phyloP scores from a whole-genome alignment of 2,113 vertebrate genomes.

The Natator depressus region DNA sequence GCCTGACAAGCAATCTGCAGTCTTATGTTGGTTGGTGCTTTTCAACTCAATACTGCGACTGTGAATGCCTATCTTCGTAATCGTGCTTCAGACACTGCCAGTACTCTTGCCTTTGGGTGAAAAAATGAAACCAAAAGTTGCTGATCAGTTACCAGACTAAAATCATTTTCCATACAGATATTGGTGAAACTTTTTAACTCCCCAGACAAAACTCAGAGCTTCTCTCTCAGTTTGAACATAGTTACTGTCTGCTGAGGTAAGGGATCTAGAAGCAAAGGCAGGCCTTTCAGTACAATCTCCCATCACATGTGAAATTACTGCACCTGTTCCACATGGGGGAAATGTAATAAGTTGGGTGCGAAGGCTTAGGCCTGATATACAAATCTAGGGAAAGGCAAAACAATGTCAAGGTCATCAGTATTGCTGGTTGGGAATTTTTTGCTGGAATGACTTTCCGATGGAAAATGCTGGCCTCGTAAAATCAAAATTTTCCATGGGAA shows the following conservation, averaged over 20 bases:
- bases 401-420: slow-evolving; percentile 71
- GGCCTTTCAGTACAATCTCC: not conserved
- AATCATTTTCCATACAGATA: not conserved
- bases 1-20: not conserved
- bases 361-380: slow-evolving; percentile 52
- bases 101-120: not conserved
- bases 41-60: not conserved
- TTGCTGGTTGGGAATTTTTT: slow-evolving; percentile 61
- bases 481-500: slow-evolving; percentile 56
- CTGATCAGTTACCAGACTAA: not conserved
- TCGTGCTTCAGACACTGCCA: not conserved
- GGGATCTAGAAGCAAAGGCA: not conserved
- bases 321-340: not conserved
- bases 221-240: not conserved
- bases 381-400: slow-evolving; percentile 66
- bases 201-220: not conserved
- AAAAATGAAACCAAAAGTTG: not conserved
- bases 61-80: not conserved
- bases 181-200: not conserved
- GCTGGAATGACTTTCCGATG: slow-evolving; percentile 57
- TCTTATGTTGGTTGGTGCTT: not conserved
- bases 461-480: slow-evolving; percentile 49
- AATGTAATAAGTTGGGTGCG: slow-evolving; percentile 31
- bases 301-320: not conserved
- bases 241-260: not conserved